A percentile compares a stretch with the other conserved stretches of the same genome.
These are phyloP conservation scores for Alloscopus bannaensis DNA, from an alignment of 2,888 invertebrate species.

Conservation along the genomic window DNA sequence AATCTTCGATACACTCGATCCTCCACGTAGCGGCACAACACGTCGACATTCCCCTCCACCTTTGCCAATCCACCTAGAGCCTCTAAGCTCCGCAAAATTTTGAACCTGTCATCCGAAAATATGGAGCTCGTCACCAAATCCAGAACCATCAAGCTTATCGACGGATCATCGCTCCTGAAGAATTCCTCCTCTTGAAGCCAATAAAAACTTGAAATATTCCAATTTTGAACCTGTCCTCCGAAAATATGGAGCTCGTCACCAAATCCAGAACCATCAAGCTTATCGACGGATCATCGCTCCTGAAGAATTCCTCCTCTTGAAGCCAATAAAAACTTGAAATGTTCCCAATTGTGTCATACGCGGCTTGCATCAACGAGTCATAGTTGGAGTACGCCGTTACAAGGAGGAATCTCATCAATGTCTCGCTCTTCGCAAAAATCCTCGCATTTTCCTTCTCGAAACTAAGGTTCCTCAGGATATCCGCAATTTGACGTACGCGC, in stretches of 20 bases:
- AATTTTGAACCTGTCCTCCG: too few species aligned
- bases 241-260: too few species aligned
- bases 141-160: slow-evolving; percentile 82
- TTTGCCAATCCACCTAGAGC: slow-evolving; percentile 93
- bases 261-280: too few species aligned
- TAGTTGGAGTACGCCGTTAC: slow-evolving; percentile 92
- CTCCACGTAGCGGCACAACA: slow-evolving; percentile 84
- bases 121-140: slow-evolving; percentile 89
- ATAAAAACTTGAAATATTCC: too few species aligned
- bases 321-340: slow-evolving; percentile 88
- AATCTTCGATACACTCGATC: slow-evolving; percentile 70
- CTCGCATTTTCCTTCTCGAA: slow-evolving; percentile 94
- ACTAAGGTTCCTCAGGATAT: slow-evolving; percentile 93
- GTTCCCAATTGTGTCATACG: slow-evolving; percentile 95
- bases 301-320: slow-evolving; percentile 83
- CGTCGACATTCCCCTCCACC: slow-evolving; percentile 91
- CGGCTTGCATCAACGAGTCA: slow-evolving; percentile 90
- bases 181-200: too few species aligned
- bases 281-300: too few species aligned
- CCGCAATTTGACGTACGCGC: slow-evolving; percentile 88
- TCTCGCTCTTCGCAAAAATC: slow-evolving; percentile 86
- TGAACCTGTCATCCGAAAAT: slow-evolving; percentile 84
- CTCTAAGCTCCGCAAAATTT: slow-evolving; percentile 92
- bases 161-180: too few species aligned
- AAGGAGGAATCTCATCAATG: slow-evolving; percentile 89